Conservation (phyloP, 2,888 invertebrate genomes). For the Agrilus cyanescens region DNA sequence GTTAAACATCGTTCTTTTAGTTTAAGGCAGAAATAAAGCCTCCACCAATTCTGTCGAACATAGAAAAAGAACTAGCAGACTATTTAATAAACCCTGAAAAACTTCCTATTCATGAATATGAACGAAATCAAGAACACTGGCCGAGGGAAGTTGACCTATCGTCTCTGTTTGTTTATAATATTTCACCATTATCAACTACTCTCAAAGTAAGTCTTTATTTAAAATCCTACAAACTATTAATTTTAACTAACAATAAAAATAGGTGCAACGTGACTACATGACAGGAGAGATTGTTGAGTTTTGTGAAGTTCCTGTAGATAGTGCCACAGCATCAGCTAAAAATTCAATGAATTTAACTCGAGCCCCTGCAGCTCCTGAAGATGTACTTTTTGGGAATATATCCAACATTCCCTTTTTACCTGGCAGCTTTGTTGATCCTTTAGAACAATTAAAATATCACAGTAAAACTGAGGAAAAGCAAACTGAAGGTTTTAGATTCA, state of each 20-base stretch:
- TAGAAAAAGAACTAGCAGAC: constrained; percentile 51
- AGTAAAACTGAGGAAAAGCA: background rate
- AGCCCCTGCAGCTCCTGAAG: constrained; percentile 58
- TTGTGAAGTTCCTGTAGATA: constrained; percentile 44
- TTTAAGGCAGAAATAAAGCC: constrained; percentile 1
- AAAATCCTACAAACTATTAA: background rate
- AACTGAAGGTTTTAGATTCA: constrained; percentile 4
- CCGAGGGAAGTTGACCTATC: constrained; percentile 42
- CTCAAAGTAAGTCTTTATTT: constrained; percentile 34
- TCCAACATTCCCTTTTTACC: constrained; percentile 82
- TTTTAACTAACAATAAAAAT: constrained; percentile 16
- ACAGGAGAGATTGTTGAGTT: constrained; percentile 67
- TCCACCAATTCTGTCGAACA: constrained; percentile 55
- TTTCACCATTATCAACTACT: constrained; percentile 39
- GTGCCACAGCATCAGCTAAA: constrained; percentile 51
- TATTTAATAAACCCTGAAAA: constrained; percentile 56
- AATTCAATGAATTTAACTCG: constrained; percentile 72
- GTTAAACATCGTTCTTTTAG: background rate
- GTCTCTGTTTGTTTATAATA: constrained; percentile 40
- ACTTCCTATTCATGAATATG: constrained; percentile 60
- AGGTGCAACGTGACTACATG: constrained; percentile 60
- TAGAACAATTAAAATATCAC: constrained; percentile 31
- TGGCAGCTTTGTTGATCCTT: constrained; percentile 55
- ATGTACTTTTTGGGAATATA: constrained; percentile 62
- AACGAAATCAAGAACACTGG: constrained; percentile 57